Conservation (phyloP, 2,888 invertebrate genomes). For the Polietes domitor region DNA sequence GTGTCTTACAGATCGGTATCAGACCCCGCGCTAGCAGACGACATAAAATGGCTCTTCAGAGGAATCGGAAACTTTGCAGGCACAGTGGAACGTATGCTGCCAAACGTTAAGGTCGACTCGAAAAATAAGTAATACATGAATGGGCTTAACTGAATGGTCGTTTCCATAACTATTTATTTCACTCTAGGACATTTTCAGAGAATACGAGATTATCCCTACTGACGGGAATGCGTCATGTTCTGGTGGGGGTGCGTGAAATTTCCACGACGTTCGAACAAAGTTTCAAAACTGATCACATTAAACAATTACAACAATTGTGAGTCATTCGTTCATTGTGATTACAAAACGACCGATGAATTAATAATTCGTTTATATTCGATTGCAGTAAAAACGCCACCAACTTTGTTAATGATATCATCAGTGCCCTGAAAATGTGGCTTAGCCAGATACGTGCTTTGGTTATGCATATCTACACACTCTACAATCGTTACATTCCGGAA, state of each 20-base stretch:
- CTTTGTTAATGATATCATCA: slow-evolving; percentile 67
- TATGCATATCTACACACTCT: slow-evolving; percentile 63
- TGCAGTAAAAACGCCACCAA: slow-evolving; percentile 67
- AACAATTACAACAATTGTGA: slow-evolving; percentile 70
- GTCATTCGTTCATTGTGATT: slow-evolving; percentile 24
- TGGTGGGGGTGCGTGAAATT: slow-evolving; percentile 70
- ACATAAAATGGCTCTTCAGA: slow-evolving; percentile 70
- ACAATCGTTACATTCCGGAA: slow-evolving; percentile 71
- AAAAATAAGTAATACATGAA: slow-evolving; percentile 56
- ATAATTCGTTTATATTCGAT: not conserved
- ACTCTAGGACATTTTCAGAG: slow-evolving; percentile 62
- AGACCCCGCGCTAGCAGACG: slow-evolving; percentile 60
- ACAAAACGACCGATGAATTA: too few relatives aligned
- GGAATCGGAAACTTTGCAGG: slow-evolving; percentile 67
- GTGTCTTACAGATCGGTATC: slow-evolving; percentile 45
- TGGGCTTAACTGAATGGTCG: not conserved
- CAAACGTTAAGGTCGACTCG: slow-evolving; percentile 53
- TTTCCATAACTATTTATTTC: not conserved
- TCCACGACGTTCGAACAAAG: slow-evolving; percentile 69
- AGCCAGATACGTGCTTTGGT: slow-evolving; percentile 64
- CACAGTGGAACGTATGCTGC: slow-evolving; percentile 67
- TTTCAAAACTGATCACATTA: slow-evolving; percentile 69
- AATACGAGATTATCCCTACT: slow-evolving; percentile 66
- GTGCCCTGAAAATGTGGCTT: slow-evolving; percentile 68
- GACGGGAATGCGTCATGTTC: slow-evolving; percentile 68